phyloP scores from a whole-genome alignment of 2,113 vertebrate species.

The Pomatorhinus ruficollis region DNA sequence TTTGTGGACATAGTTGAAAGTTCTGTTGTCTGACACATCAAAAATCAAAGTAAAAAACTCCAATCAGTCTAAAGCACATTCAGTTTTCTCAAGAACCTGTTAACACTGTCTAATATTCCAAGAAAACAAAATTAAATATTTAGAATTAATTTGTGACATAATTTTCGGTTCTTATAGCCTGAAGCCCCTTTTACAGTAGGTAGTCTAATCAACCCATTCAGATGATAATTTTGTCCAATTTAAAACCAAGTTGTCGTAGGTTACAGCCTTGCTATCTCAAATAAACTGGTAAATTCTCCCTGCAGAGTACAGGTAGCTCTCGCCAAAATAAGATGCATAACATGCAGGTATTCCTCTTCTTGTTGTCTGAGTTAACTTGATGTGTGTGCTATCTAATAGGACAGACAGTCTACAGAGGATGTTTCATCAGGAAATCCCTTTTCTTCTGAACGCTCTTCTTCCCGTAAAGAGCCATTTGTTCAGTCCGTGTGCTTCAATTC shows the following conservation, averaged over 20 bases:
- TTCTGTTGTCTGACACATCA: background rate
- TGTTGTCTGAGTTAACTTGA: background rate
- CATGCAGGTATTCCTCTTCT: background rate
- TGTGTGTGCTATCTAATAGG: slow-evolving; percentile 5
- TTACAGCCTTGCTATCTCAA: background rate
- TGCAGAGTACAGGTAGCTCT: background rate
- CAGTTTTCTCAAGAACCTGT: background rate
- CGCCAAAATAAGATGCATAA: background rate
- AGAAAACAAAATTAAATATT: slow-evolving; percentile 25
- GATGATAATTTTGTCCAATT: background rate
- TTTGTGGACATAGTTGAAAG: background rate
- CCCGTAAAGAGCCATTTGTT: background rate
- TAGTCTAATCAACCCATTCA: background rate
- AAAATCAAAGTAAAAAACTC: background rate
- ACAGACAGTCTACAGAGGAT: slow-evolving; percentile 29
- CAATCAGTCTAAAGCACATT: background rate
- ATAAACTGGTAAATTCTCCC: background rate
- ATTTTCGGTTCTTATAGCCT: background rate
- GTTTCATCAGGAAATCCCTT: background rate
- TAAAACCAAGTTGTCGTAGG: background rate
- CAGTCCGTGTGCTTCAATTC: background rate
- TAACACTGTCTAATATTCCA: background rate
- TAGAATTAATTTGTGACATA: background rate
- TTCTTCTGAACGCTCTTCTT: background rate
- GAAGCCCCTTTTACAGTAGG: background rate